These are phyloP conservation scores for Pangasius sanitwongsei DNA, from an alignment of 2,797 vertebrate species.

Conservation along the genomic window DNA sequence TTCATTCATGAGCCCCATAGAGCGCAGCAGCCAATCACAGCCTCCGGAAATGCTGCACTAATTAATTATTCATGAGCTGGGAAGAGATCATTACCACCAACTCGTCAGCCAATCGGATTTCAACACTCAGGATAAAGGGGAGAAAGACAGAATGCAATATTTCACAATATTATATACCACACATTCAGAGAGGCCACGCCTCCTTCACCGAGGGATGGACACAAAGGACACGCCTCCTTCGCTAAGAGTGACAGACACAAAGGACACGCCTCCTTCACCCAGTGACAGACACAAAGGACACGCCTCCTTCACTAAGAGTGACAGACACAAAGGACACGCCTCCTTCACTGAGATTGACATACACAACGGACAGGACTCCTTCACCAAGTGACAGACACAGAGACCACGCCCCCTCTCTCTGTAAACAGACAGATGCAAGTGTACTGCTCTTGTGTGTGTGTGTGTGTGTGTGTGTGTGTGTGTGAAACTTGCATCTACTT, in stretches of 20 bases:
- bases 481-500: background rate
- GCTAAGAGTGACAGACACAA: background rate
- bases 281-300: background rate
- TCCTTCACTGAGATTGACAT: background rate
- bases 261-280: background rate
- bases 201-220: too few relatives aligned
- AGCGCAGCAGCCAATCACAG: slow-evolving; percentile 70
- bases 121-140: slow-evolving; percentile 55
- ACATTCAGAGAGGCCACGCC: too few relatives aligned
- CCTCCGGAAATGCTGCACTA: slow-evolving; percentile 70
- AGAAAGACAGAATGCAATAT: slow-evolving; percentile 16
- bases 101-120: background rate
- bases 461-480: background rate
- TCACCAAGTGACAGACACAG: background rate
- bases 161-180: too few relatives aligned
- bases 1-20: slow-evolving; percentile 79
- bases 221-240: background rate
- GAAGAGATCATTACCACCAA: background rate
- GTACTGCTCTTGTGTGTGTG: background rate
- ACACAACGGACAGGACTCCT: background rate
- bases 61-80: slow-evolving; percentile 79
- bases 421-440: background rate
- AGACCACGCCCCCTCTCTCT: background rate
- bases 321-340: background rate
- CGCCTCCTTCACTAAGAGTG: background rate